Percentiles rank a stretch among this genome's conserved stretches.
Evolutionary conservation across 2,113 vertebrate genomes (phyloP).

Genomic region (Sarotherodon lohbergeri): DNA sequence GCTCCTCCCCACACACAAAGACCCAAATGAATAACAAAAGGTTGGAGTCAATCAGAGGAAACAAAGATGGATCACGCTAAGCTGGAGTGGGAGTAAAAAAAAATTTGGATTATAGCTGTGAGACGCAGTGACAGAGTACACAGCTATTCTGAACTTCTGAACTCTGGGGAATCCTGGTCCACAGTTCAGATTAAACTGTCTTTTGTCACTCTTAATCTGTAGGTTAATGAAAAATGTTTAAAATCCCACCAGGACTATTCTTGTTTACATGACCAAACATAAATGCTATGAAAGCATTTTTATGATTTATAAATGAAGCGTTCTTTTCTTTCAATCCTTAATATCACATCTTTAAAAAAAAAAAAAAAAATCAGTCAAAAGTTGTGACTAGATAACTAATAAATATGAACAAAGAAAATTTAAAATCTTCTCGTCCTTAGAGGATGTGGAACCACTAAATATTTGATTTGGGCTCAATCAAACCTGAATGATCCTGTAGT

Average conservation of each 20-base stretch:
- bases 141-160: not conserved
- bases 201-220: not conserved
- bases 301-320: not conserved
- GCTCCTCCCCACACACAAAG: not conserved
- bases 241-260: not conserved
- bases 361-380: not conserved
- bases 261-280: not conserved
- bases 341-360: not conserved
- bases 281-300: not conserved
- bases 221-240: not conserved
- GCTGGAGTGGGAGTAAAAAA: not conserved
- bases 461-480: rapidly evolving
- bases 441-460: not conserved
- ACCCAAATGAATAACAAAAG: not conserved
- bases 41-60: not conserved
- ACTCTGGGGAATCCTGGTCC: not conserved
- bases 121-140: not conserved
- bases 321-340: not conserved
- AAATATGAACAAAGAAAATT: not conserved
- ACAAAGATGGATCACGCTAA: not conserved
- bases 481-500: not conserved
- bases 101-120: not conserved
- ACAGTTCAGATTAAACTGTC: not conserved
- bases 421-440: not conserved
- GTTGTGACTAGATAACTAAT: not conserved